A percentile compares a stretch with the other conserved stretches of the same genome.
Evolutionary conservation across 2,888 invertebrate genomes (phyloP).

Genomic region (Agelastica alni): DNA sequence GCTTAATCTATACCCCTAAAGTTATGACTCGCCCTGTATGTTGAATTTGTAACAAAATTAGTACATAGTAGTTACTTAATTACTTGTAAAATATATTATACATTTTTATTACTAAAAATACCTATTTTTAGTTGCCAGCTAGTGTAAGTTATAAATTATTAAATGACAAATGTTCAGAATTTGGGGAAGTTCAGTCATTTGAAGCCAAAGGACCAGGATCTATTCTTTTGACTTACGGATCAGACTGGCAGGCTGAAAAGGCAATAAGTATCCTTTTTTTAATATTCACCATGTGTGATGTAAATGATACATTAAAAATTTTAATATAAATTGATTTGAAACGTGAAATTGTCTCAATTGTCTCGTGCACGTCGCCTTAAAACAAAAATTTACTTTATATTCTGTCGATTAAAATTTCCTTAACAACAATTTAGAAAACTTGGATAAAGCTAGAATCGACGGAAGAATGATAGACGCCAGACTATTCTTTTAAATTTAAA

Average conservation of each 20-base stretch:
- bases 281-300: too few relatives aligned
- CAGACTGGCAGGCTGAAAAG: conserved; percentile 87
- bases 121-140: conserved; percentile 73
- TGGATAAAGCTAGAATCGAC: conserved; percentile 88
- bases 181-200: conserved; percentile 92
- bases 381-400: background rate
- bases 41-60: too few relatives aligned
- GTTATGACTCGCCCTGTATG: too few relatives aligned
- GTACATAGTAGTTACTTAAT: too few relatives aligned
- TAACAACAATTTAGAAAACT: conserved; percentile 68
- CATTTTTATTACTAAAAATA: too few relatives aligned
- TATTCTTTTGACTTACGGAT: conserved; percentile 85
- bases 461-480: conserved; percentile 88
- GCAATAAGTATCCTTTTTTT: conserved; percentile 65
- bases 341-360: background rate
- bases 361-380: too few relatives aligned
- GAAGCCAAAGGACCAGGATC: conserved; percentile 90
- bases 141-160: conserved; percentile 92
- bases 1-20: too few relatives aligned
- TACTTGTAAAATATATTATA: too few relatives aligned
- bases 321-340: background rate
- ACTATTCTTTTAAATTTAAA: conserved; percentile 62
- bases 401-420: conserved; percentile 40
- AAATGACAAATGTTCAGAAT: conserved; percentile 88
- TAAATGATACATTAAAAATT: too few relatives aligned